Base-by-base conservation (phyloP, 2,888 invertebrate species). In the Cerceris ruficornis region DNA sequence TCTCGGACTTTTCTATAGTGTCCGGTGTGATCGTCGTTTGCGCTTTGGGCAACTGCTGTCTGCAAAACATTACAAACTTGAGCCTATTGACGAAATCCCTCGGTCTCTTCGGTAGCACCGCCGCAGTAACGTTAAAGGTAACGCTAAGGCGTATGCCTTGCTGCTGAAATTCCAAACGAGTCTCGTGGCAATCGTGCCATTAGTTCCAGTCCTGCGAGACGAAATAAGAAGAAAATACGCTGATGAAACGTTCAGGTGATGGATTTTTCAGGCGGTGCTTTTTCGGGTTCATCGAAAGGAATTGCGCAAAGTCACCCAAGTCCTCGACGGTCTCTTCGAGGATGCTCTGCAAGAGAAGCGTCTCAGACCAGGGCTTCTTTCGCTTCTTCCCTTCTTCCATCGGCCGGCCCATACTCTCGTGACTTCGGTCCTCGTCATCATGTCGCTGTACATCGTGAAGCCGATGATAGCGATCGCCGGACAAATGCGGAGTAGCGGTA, bases 201-300 rank as follows among this genome's bases (percentile, higher is more conserved):
- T n/a, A n/a, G n/a, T n/a, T n/a, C n/a, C n/a, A n/a, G n/a, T n/a
- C n/a, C n/a, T n/a, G n/a, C n/a, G 2, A 28, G 28, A 28, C 28
- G 28, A 28, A 28, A 28, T 28, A 4, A 28, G 28, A 28, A 28
- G 28, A 2, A 28, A 28, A 28, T 2, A 28, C 28, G 28, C 15
- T 39, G 39, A 8, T 39, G 39, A 8, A 39, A 41, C 7, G 39
- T 41, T 4, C 14, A 7, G 6, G 6, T n/a, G 13, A 8, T 5
- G 9, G 17, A 28, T 28, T 28, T 28, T 28, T 28, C 42, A 77
- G 77, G 46, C 49, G 11, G 9, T 46, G 13, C 46, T 55, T 9
- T 69, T 75, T 15, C 59, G 4, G 43, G n/a, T 78, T 9, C 43
- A 71, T 28, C 60, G 49, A 14, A 61, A 78, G 15, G 43, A 67